Evolutionary conservation across 1,140 invertebrate genomes (phyloP), one percentile per base, ranked within the genome.

Genomic region (Drosophila nigromelanica): DNA sequence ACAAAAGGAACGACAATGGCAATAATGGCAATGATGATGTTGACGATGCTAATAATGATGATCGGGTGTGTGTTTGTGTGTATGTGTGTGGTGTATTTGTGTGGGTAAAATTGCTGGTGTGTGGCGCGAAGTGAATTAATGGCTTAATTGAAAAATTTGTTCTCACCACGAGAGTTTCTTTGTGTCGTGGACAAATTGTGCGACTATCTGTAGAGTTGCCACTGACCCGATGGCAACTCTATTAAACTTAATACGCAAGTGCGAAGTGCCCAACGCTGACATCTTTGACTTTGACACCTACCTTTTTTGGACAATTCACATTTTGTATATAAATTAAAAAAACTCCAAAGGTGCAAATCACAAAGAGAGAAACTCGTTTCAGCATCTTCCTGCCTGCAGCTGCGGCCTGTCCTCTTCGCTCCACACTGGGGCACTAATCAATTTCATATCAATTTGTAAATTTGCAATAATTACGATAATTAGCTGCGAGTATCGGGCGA

Each of bases 371-470:
- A 74, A 74, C 71, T 43, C 40, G 66, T 74, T 69, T 73, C 14
- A 11, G 15, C 48, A 54, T 52, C 8, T 7, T 35, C 7, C 52
- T 54, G 63, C 33, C 51, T 24, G 37, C 68, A 50, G 40, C 39
- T 54, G 15, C 30, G 33, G 61, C 48, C 66, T 51, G 48, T 12
- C 62, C 35, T 54, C 62, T 50, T 47, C 68, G 40, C 55, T 63
- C 67, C 73, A 66, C 67, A 66, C 24, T 74, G 73, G 79, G 73
- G 79, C 85, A 78, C 81, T 91, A 91, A 91, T 91, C 89, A 91
- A 91, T 91, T 91, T 91, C 81, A 91, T 91, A 91, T 91, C 89
- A 91, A 91, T 91, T 91, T 91, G 89, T 91, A 91, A 91, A 91
- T 91, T 90, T 87, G 89, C 89, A 86, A 91, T 91, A 91, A 91